Evolutionary conservation across 30 jellyfish, hydroid and myxozoan species (phyloP).

Genomic region (Cassiopea xamachana): DNA sequence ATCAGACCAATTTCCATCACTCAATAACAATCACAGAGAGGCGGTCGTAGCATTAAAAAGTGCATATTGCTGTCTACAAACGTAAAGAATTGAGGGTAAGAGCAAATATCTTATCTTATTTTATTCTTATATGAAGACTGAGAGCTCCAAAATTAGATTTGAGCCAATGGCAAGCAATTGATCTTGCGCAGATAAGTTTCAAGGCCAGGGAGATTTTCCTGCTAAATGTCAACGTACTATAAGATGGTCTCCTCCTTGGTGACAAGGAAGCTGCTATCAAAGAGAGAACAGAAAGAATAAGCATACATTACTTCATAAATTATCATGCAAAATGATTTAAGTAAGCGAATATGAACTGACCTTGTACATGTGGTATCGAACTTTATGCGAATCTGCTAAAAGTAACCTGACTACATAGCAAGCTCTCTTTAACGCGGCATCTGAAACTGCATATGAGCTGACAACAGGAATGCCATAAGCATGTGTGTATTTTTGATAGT

Average conservation of each 20-base stretch:
- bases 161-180: neutral
- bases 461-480: conserved; percentile 85
- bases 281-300: too few species aligned
- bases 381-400: conserved; percentile 55
- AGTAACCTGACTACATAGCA: conserved; percentile 78
- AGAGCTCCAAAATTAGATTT: neutral
- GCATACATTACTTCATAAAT: too few species aligned
- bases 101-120: neutral
- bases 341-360: neutral
- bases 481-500: conserved; percentile 76
- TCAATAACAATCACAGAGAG: neutral
- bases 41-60: neutral
- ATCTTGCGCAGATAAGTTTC: neutral
- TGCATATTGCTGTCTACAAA: neutral
- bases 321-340: too few species aligned
- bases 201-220: too few species aligned
- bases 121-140: neutral
- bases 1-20: neutral
- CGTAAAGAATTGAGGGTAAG: neutral
- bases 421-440: conserved; percentile 78
- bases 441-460: conserved; percentile 72
- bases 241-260: neutral
- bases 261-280: neutral
- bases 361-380: conserved; percentile 75
- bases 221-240: neutral